phyloP scores from a whole-genome alignment of 2,797 vertebrate species.

The Galagoides demidoff region DNA sequence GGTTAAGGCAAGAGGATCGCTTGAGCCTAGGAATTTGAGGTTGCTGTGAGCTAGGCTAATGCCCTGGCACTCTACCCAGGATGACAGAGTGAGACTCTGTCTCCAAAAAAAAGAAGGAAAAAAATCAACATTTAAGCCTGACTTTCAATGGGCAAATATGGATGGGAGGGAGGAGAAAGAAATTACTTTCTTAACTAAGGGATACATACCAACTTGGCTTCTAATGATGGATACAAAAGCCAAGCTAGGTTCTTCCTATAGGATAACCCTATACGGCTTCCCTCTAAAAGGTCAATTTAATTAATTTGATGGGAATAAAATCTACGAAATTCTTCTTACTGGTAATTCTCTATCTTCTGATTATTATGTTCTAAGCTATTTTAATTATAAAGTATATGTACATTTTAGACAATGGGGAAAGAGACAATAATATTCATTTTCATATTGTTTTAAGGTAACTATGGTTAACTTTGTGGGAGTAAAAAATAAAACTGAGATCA shows the following conservation, averaged over 20 bases:
- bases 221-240: not conserved
- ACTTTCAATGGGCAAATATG: not conserved
- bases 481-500: not conserved
- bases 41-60: too few relatives aligned
- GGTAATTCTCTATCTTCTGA: not conserved
- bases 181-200: conserved; percentile 1
- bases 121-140: not conserved
- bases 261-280: not conserved
- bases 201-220: not conserved
- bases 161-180: not conserved
- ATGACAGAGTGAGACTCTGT: too few relatives aligned
- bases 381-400: not conserved
- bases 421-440: not conserved
- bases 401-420: not conserved
- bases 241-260: not conserved
- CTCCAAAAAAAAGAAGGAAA: too few relatives aligned
- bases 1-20: too few relatives aligned
- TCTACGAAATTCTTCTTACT: not conserved
- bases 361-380: not conserved
- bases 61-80: too few relatives aligned
- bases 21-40: too few relatives aligned
- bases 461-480: not conserved
- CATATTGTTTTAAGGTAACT: not conserved
- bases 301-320: not conserved
- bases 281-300: not conserved